phyloP scores from a whole-genome alignment of 2,797 vertebrate genomes.

The Premnoplex brunnescens region DNA sequence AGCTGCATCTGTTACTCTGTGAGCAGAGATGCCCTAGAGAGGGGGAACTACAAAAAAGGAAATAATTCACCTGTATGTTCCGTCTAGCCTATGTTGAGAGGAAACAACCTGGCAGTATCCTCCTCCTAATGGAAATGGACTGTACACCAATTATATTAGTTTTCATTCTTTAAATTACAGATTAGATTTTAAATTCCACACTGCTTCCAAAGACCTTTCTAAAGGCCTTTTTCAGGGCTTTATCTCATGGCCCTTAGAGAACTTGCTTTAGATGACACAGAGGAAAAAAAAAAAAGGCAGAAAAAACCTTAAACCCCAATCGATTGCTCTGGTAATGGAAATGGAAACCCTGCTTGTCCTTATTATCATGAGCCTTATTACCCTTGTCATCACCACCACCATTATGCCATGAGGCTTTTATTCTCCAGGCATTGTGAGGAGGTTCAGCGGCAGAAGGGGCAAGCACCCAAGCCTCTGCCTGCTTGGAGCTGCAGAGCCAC shows the following conservation, averaged over 20 bases:
- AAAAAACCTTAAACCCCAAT: conserved; percentile 30
- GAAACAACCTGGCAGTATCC: not conserved
- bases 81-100: not conserved
- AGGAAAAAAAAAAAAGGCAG: not conserved
- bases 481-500: not conserved
- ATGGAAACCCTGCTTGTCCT: conserved; percentile 76
- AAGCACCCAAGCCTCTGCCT: conserved; percentile 19
- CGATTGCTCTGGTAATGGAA: conserved; percentile 75
- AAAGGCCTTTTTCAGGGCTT: conserved; percentile 55
- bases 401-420: conserved; percentile 63
- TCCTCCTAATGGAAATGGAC: conserved; percentile 60
- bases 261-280: conserved; percentile 33
- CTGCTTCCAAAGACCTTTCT: conserved; percentile 60
- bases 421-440: conserved; percentile 37
- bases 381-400: conserved; percentile 73
- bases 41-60: not conserved
- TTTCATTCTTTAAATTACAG: conserved; percentile 70
- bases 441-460: conserved; percentile 2
- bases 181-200: conserved; percentile 71
- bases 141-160: conserved; percentile 62
- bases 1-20: not conserved
- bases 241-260: conserved; percentile 35
- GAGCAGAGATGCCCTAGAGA: not conserved
- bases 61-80: not conserved
- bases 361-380: conserved; percentile 76